Evolutionary conservation across 1,140 invertebrate species (phyloP), one percentile per base, ranked within the genome.

Genomic region (Diachasmimorpha longicaudata): DNA sequence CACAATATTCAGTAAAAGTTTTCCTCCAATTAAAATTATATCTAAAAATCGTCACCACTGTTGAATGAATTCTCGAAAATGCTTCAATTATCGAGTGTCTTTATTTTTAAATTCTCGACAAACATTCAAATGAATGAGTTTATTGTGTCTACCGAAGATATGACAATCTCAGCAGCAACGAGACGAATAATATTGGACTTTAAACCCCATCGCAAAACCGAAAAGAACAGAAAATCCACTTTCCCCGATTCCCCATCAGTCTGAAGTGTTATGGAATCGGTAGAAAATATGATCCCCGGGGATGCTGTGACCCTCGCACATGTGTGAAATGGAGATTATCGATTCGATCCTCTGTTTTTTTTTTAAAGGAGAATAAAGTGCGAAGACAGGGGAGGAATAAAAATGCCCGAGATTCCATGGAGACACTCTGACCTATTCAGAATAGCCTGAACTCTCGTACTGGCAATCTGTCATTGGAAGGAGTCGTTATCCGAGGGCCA

Each of bases 91-190:
- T 42, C 13, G 9, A 10, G 11, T 1, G 9, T 13, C 9, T 42
- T 42, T 42, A 52, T 2, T 52, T n/a, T 19, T 13, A 2, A 52
- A 19, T 52, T 4, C 39, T 16, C 48, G 21, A 23, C 21, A 63
- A 9, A 16, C 48, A 52, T 2, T 63, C 19, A 23, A 4, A 25
- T 23, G 21, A 63, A 68, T 23, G 21, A 67, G 42, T 67, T 74
- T 74, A 74, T 74, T 74, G 72, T 74, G 72, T 74, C 72, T 74
- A 36, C 25, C 31, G 11, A 46, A 74, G 72, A 74, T 74, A 68
- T 44, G 39, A 42, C 72, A 25, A 68, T 74, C 66, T 74, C 19
- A 4, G 19, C 19, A 25, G 58, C 23, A 55, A 55, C 19, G 48
- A 31, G 31, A 11, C 37, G n/a, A 46, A 46, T n/a, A 48, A 48